These are phyloP conservation scores for Morbakka virulenta DNA, from an alignment of 30 jellyfish, hydroid and myxozoan species.

Conservation along the genomic window DNA sequence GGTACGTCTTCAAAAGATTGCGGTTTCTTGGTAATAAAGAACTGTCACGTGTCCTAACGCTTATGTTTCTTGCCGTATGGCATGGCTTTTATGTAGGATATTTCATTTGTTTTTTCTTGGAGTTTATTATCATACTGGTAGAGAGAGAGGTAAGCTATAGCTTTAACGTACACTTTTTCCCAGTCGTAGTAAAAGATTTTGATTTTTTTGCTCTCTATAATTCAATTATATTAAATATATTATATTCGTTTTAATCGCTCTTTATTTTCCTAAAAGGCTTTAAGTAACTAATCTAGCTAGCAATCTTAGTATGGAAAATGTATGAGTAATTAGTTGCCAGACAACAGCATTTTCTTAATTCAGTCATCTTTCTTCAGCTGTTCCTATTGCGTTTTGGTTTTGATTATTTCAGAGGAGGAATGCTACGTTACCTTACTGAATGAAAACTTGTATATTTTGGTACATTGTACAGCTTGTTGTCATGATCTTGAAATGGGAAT, in stretches of 20 bases:
- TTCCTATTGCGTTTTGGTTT: too few relatives aligned
- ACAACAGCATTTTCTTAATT: too few relatives aligned
- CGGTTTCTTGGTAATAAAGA: slow-evolving; percentile 88
- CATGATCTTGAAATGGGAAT: too few relatives aligned
- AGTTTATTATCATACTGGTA: slow-evolving; percentile 54
- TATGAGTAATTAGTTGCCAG: too few relatives aligned
- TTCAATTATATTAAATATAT: not conserved
- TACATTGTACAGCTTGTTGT: too few relatives aligned
- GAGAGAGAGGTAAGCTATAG: slow-evolving; percentile 72
- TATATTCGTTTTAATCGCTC: not conserved
- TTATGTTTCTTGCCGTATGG: slow-evolving; percentile 88
- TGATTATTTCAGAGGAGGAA: too few relatives aligned
- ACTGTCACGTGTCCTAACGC: slow-evolving; percentile 74
- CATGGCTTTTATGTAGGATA: slow-evolving; percentile 98
- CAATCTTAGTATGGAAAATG: too few relatives aligned
- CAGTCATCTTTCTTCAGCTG: too few relatives aligned
- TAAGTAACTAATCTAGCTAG: not conserved
- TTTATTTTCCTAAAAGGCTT: not conserved
- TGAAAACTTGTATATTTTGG: too few relatives aligned
- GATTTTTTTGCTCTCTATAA: too few relatives aligned
- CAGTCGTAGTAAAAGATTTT: too few relatives aligned
- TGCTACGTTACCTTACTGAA: too few relatives aligned
- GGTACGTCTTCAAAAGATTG: slow-evolving; percentile 92
- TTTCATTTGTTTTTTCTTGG: slow-evolving; percentile 70
- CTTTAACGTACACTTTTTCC: not conserved